These are phyloP conservation scores for Noctuana brunneofusca DNA, from an alignment of 2,888 invertebrate species.

Conservation along the genomic window DNA sequence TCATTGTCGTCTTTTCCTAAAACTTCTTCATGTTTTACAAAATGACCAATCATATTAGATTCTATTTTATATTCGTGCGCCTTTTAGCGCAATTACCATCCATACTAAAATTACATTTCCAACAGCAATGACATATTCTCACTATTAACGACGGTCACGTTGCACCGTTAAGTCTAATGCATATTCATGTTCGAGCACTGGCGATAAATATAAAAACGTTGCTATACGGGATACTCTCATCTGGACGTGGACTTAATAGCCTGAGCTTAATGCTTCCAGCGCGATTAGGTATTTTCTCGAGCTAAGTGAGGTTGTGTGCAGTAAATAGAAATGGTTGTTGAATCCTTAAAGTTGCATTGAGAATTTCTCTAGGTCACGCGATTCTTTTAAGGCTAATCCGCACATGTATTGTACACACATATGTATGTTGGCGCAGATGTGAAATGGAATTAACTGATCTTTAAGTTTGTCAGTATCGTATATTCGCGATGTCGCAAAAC, in stretches of 20 bases:
- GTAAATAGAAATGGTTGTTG: background rate
- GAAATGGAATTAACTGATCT: too few relatives aligned
- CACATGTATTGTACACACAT: background rate
- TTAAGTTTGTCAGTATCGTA: too few relatives aligned
- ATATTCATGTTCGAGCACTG: conserved; percentile 2
- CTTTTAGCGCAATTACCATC: conserved; percentile 7
- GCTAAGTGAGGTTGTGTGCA: background rate
- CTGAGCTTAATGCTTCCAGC: conserved; percentile 16
- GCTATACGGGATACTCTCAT: conserved; percentile 15
- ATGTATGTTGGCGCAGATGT: too few relatives aligned
- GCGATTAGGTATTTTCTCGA: conserved; percentile 18
- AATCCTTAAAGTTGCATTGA: background rate
- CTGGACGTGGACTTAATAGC: conserved; percentile 18
- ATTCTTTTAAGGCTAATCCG: background rate
- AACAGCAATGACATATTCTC: conserved; percentile 11
- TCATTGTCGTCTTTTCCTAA: too few relatives aligned
- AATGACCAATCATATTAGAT: too few relatives aligned
- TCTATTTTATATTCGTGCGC: background rate
- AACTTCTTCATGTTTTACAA: too few relatives aligned
- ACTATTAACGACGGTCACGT: conserved; percentile 10
- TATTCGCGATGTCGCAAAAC: too few relatives aligned
- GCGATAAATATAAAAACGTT: conserved; percentile 21
- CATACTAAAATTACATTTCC: conserved; percentile 7
- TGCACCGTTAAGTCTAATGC: conserved; percentile 6
- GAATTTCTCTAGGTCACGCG: conserved; percentile 2